Evolutionary conservation across 2,797 vertebrate genomes (phyloP), one percentile per base, ranked within the genome.

Genomic region (Spinibarbus caldwelli): DNA sequence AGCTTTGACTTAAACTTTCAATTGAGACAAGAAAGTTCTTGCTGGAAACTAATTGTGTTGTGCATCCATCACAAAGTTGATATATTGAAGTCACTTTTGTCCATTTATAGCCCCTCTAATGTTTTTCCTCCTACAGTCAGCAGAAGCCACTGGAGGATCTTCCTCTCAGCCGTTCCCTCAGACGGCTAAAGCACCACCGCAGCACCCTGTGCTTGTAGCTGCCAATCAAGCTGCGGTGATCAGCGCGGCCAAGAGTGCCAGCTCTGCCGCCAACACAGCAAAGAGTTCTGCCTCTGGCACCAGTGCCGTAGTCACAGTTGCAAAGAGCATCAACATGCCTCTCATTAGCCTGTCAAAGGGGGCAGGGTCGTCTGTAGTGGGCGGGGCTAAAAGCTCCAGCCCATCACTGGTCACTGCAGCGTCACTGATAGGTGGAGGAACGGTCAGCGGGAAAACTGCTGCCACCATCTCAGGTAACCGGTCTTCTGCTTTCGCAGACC

Each of bases 141-240:
- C 49, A 89, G 71, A 92, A 86, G 93, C 89, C 71, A 78, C 91
- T 41, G 76, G 90, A 80, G 84, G 93, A 3, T 90, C 94, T 43
- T 26, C 94, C 82, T 70, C 90, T 59, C 54, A 87, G 17, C 8
- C 57, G 0, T 38, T 90, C 23, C 77, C 77, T 64, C 83, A 85
- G 26, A 73, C 54, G 26, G 89, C 93, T 86, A 98, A 97, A 91
- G 84, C 95, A 9, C 76, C 94, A 21, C 92, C 95, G 70, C 97
- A 97, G 86, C 97, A 96, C 17, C 95, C 95, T 0, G 90, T 96
- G 29, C 93, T 97, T 77, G 93, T 97, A 88, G 95, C 96, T 86
- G 91, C 96, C 90, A 97, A 94, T 92, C 97, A 96, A 92, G 96
- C 96, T 36, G 96, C 95, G 1, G 90, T 96, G 54, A 95, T 96